Percentiles rank a stretch among this genome's conserved stretches.
Conservation (phyloP, 2,888 invertebrate genomes). For the Xestia sexstrigata region DNA sequence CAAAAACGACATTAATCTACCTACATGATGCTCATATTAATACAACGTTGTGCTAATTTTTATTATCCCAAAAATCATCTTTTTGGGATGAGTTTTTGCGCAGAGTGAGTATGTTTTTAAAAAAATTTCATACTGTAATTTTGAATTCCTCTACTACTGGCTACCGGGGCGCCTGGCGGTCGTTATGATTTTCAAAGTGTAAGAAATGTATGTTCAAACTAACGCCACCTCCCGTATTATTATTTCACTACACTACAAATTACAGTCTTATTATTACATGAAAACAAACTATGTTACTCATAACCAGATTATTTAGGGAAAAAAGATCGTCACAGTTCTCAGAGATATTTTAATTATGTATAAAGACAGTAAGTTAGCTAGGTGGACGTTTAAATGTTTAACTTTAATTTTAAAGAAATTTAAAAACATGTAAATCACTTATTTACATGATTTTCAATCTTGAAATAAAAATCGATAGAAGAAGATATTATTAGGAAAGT, state of each 20-base stretch:
- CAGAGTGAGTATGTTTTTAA: no score
- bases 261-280: not conserved
- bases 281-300: slow-evolving; percentile 15
- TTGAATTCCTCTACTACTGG: not conserved
- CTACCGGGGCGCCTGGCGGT: no score
- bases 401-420: not conserved
- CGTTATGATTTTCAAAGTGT: not conserved
- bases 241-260: not conserved
- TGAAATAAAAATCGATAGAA: no score
- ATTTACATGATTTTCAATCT: not conserved
- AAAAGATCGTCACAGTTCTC: not conserved
- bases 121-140: no score
- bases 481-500: no score
- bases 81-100: no score
- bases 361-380: not conserved
- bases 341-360: not conserved
- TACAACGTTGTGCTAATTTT: not conserved
- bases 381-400: not conserved
- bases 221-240: not conserved
- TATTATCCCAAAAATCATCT: no score
- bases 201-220: not conserved
- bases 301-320: not conserved
- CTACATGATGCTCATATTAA: slow-evolving; percentile 21
- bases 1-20: not conserved
- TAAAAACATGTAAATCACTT: no score